These are phyloP conservation scores for Patella pellucida DNA, from an alignment of 2,888 invertebrate genomes.

Conservation along the genomic window DNA sequence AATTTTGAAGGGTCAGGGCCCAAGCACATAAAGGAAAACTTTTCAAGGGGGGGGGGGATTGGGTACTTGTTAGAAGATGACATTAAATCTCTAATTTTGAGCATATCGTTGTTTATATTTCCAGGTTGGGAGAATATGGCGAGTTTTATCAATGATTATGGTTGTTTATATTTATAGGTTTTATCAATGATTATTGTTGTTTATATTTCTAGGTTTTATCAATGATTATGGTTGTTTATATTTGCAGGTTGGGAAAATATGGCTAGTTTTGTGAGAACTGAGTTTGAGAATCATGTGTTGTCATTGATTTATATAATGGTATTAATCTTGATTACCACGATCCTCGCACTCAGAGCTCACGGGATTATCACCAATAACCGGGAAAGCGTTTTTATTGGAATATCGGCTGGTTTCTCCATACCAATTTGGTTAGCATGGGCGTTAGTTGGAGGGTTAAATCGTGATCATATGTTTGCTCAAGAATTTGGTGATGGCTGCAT, in stretches of 20 bases:
- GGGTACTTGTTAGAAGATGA: too few species aligned
- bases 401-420: constrained; percentile 87
- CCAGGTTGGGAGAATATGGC: constrained; percentile 46
- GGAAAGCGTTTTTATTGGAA: constrained; percentile 92
- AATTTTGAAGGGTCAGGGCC: too few species aligned
- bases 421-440: constrained; percentile 76
- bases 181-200: constrained; percentile 32
- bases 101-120: too few species aligned
- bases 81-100: too few species aligned
- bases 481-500: constrained; percentile 78
- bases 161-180: constrained; percentile 26
- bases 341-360: constrained; percentile 82
- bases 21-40: too few species aligned
- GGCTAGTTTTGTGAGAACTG: constrained; percentile 54
- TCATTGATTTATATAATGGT: constrained; percentile 87
- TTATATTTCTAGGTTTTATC: constrained; percentile 41
- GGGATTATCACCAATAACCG: constrained; percentile 93
- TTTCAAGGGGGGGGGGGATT: too few species aligned
- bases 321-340: constrained; percentile 86
- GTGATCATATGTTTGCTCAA: constrained; percentile 52
- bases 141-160: constrained; percentile 38
- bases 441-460: constrained; percentile 77
- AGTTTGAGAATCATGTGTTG: constrained; percentile 76
- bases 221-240: too few species aligned
- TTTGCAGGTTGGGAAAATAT: constrained; percentile 43